Evolutionary conservation across 2,888 invertebrate genomes (phyloP), one percentile per base, ranked within the genome.

Genomic region (Caenorhabditis becei): DNA sequence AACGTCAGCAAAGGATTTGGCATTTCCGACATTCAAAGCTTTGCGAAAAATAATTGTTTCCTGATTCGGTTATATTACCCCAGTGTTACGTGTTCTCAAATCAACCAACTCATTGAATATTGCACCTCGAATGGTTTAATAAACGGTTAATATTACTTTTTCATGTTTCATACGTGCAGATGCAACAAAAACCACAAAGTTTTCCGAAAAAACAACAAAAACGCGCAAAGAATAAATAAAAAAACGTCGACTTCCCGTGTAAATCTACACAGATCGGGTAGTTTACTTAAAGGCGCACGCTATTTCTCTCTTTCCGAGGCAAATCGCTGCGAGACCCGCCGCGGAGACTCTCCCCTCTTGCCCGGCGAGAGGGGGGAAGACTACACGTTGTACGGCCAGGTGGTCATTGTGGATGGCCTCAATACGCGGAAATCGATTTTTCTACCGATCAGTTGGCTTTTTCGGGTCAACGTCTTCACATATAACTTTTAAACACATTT

Each of bases 71-170:
- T 86, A 44, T 85, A 85, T 65, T 85, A 85, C 59, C 78, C 85
- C 1, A 66, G 70, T 65, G 79, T 85, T n/a, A 83, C 84, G 10
- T 86, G 86, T 61, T 80, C 82, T 49, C 83, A 86, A 78, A 85
- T 86, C 61, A 72, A 79, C 23, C 63, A 70, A 56, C 67, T 85
- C 41, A 56, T 86, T 35, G 72, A 74, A 11, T 86, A 84, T 77
- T 86, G 86, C 67, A 63, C 41, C 53, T 51, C 65, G 37, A 82
- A 74, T 51, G 74, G 78, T 54, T 49, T 82, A 66, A 74, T 78
- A 44, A 72, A 81, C 41, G 80, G 71, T 56, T 81, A 65, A 78
- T 24, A 4, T 44, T 26, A 18, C n/a, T 53, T 51, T 10, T 53
- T 28, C 10, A 16, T 2, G 16, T 44, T 20, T 54, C 47, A n/a